A percentile compares a stretch with the other conserved stretches of the same genome.
phyloP scores from a whole-genome alignment of 2,797 vertebrate species.

The Molossus molossus region DNA sequence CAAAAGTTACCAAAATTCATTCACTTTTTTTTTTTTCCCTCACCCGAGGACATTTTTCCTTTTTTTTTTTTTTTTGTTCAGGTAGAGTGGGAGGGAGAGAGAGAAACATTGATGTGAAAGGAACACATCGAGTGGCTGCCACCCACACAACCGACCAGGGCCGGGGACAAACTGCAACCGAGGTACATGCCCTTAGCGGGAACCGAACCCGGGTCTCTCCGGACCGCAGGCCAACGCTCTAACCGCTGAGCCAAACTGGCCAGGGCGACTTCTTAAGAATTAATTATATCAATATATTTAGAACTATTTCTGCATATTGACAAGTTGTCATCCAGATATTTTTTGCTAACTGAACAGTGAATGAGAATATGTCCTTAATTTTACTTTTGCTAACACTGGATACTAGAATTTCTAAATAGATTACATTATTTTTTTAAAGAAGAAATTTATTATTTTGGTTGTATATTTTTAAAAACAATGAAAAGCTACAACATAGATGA shows the following conservation, averaged over 20 bases:
- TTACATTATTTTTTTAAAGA: neutral
- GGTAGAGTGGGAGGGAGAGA: too few species aligned
- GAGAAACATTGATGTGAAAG: too few species aligned
- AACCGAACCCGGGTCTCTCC: too few species aligned
- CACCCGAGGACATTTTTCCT: too few species aligned
- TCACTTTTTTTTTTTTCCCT: too few species aligned
- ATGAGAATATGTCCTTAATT: constrained; percentile 15
- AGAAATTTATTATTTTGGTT: neutral
- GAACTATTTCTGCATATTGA: neutral
- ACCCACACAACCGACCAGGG: too few species aligned
- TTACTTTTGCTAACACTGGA: neutral
- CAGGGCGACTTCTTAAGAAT: constrained; percentile 11
- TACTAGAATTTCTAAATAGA: neutral
- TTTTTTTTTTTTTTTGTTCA: too few species aligned
- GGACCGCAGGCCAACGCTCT: too few species aligned
- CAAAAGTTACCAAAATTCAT: neutral
- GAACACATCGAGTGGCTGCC: too few species aligned
- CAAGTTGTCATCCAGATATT: neutral
- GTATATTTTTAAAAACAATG: neutral
- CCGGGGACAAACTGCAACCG: too few species aligned
- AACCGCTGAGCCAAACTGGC: too few species aligned
- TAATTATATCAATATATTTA: neutral
- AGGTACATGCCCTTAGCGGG: too few species aligned
- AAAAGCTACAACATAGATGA: neutral
- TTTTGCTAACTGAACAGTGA: neutral